Base-by-base conservation (phyloP, 2,888 invertebrate species). In the Calliphora vomitoria region DNA sequence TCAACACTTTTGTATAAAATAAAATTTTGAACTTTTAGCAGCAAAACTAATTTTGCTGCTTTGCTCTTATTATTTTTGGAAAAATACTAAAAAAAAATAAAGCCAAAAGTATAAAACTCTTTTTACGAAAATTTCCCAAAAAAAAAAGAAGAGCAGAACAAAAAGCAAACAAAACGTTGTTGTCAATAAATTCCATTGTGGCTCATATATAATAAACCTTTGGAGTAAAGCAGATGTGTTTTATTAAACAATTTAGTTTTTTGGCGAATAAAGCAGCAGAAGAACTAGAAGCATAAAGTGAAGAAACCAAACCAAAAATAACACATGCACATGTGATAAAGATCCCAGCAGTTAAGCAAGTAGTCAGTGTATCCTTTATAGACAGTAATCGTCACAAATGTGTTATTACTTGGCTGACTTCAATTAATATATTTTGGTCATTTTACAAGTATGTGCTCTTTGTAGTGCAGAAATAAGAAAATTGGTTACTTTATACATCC, bases 151-250 rank as follows among this genome's bases (percentile, higher is more conserved):
- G 44, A 44, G 11, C 1, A 44, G 44, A 44, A 44, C 13, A 35
- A 15, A 71, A 53, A 44, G 11, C 68, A 41, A 62, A 62, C 60
- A 84, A 75, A 85, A 75, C 69, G 25, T 50, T 62, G 64, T 80
- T 82, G 58, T 82, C 84, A 87, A 87, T 82, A 78, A 85, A 87
- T 82, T 87, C 87, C 82, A 55, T 82, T 87, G 87, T 79, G 87
- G 55, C 78, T 66, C 84, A 82, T 87, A 85, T 58, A 87, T 87
- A 84, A 79, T 87, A 84, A 84, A 69, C 82, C 78, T 87, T 85
- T 75, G 74, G 47, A 64, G 25, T 74, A 79, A 55, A 82, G 62
- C 87, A 87, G 81, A 74, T 87, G 87, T 87, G 82, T 87, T 87
- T 87, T 87, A 87, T 87, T 87, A 87, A 87, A 87, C 71, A 83